Conservation (phyloP, 64 coral and sea anemone genomes). For the Acropora yongei region DNA sequence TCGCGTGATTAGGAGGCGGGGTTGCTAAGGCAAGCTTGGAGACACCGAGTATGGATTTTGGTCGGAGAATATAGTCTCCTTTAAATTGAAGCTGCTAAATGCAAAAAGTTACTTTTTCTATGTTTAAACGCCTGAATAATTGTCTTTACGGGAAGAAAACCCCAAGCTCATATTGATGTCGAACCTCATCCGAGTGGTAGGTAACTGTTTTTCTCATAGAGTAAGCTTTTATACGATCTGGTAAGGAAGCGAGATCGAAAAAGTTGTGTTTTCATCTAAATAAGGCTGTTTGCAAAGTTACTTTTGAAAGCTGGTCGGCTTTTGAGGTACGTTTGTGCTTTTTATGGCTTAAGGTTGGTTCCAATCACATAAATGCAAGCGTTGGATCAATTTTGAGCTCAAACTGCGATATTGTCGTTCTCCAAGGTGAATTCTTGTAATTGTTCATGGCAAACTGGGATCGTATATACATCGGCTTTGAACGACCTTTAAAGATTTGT, state of each 20-base stretch:
- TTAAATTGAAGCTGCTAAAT: not conserved
- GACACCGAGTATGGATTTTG: not conserved
- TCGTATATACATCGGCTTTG: constrained; percentile 38
- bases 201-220: not conserved
- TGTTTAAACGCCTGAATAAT: not conserved
- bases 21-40: constrained; percentile 13
- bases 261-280: constrained; percentile 7
- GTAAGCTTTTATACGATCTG: not conserved
- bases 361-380: not conserved
- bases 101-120: not conserved
- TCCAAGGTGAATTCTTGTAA: not conserved
- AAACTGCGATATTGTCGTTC: not conserved
- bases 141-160: not conserved
- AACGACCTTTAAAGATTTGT: not conserved
- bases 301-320: not conserved
- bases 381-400: not conserved
- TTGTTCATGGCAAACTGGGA: not conserved
- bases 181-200: not conserved
- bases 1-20: not conserved
- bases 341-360: constrained; percentile 4
- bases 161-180: constrained; percentile 25
- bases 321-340: constrained; percentile 19
- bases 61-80: not conserved
- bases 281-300: not conserved
- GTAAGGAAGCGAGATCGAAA: not conserved